Percentiles rank a stretch among this genome's conserved stretches.
Conservation (phyloP, 2,113 vertebrate species). For the Malurus elegans region DNA sequence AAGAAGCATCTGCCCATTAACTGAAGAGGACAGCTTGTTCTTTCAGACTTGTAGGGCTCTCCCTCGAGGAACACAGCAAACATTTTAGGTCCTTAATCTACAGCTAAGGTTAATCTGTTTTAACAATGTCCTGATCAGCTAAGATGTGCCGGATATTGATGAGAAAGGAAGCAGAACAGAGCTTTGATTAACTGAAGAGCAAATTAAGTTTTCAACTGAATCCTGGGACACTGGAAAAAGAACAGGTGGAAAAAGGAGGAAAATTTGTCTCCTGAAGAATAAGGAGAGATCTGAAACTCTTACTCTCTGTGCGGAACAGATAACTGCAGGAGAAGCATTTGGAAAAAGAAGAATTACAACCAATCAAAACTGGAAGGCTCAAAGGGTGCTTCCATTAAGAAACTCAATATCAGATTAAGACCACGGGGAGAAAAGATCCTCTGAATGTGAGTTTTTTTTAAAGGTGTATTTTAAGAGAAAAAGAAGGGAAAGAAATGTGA, state of each 20-base stretch:
- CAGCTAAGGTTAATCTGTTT: constrained; percentile 58
- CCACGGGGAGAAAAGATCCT: constrained; percentile 22
- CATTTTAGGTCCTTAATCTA: neutral
- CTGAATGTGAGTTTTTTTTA: constrained; percentile 24
- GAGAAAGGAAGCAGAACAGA: neutral
- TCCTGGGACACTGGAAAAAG: neutral
- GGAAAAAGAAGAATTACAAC: constrained; percentile 15
- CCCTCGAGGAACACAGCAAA: neutral
- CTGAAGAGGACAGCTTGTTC: neutral
- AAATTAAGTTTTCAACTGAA: constrained; percentile 52
- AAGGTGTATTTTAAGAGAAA: neutral
- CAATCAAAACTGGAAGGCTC: neutral
- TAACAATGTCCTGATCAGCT: constrained; percentile 54
- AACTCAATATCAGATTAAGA: constrained; percentile 15
- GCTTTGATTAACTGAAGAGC: constrained; percentile 57
- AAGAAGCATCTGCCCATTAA: constrained; percentile 8
- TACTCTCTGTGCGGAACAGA: constrained; percentile 3
- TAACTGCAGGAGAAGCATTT: constrained; percentile 4
- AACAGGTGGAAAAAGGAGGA: neutral
- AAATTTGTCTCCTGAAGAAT: neutral
- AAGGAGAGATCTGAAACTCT: neutral
- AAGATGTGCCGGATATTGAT: neutral
- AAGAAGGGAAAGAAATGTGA: neutral
- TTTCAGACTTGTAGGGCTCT: neutral
- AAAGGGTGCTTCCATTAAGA: constrained; percentile 17